Conservation (phyloP, 2,888 invertebrate species). For the Melanargia galathea region DNA sequence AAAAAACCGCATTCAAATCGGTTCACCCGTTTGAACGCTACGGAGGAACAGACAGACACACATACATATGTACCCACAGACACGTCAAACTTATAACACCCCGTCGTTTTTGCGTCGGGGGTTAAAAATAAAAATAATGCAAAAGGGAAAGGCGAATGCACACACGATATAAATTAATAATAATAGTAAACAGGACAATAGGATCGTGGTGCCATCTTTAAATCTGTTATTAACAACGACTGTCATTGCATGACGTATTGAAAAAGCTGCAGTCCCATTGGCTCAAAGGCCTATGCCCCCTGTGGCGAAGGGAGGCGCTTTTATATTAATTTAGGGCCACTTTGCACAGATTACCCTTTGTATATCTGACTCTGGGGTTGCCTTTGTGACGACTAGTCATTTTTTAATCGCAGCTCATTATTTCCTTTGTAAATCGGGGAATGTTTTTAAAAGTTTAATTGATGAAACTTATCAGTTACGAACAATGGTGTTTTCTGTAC, state of each 20-base stretch:
- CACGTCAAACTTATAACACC: no score
- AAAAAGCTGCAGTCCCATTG: constrained; percentile 55
- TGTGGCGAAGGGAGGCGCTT: constrained; percentile 55
- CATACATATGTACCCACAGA: no score
- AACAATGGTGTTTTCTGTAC: constrained; percentile 10
- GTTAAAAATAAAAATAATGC: neutral
- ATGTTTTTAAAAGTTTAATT: constrained; percentile 40
- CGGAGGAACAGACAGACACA: no score
- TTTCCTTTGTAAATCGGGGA: constrained; percentile 44
- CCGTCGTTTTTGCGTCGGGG: no score
- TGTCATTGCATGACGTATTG: constrained; percentile 58
- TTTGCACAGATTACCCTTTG: constrained; percentile 81
- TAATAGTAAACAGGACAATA: constrained; percentile 45
- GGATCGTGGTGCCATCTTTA: constrained; percentile 69
- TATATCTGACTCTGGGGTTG: constrained; percentile 73
- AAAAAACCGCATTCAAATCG: no score
- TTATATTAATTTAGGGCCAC: constrained; percentile 67
- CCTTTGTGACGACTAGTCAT: constrained; percentile 72
- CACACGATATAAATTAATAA: constrained; percentile 35
- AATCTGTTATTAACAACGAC: constrained; percentile 52
- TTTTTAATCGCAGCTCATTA: constrained; percentile 67
- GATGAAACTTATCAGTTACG: constrained; percentile 33
- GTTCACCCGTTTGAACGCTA: no score
- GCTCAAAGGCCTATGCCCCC: constrained; percentile 45
- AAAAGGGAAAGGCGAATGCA: neutral